These are phyloP conservation scores for Steatornis caripensis DNA, from an alignment of 2,113 vertebrate genomes.

Conservation along the genomic window DNA sequence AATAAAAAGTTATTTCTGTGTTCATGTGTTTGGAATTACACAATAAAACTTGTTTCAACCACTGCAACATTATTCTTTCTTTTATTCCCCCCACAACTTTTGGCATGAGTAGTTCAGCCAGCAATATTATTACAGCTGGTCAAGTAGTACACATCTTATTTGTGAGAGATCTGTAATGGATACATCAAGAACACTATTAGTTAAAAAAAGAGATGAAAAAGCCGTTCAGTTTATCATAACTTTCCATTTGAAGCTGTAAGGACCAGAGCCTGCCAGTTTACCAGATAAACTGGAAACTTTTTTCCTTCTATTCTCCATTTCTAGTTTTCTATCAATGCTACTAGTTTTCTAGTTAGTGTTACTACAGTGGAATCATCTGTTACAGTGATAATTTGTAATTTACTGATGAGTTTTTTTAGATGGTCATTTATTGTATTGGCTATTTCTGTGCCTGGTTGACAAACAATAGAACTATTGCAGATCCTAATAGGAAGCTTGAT, in stretches of 20 bases:
- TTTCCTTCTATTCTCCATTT: background rate
- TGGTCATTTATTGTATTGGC: background rate
- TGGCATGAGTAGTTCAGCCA: background rate
- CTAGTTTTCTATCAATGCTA: background rate
- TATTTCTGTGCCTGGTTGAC: background rate
- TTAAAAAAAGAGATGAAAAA: background rate
- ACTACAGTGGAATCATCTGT: background rate
- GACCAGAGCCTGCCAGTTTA: background rate
- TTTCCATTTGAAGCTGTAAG: background rate
- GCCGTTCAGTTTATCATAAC: background rate
- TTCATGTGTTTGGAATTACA: background rate
- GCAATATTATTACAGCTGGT: background rate
- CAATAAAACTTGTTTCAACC: constrained; percentile 11
- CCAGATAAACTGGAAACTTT: background rate
- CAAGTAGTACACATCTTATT: background rate
- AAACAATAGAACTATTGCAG: background rate
- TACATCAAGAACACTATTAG: background rate
- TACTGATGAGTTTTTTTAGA: background rate
- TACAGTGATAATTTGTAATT: background rate
- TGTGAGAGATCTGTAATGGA: background rate
- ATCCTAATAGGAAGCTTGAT: background rate
- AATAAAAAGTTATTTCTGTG: constrained; percentile 2
- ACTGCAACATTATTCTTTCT: background rate
- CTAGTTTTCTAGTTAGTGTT: background rate
- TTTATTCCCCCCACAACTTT: background rate